Evolutionary conservation across 2,113 vertebrate genomes (phyloP), one percentile per base, ranked within the genome.

Genomic region (Stegastes partitus): DNA sequence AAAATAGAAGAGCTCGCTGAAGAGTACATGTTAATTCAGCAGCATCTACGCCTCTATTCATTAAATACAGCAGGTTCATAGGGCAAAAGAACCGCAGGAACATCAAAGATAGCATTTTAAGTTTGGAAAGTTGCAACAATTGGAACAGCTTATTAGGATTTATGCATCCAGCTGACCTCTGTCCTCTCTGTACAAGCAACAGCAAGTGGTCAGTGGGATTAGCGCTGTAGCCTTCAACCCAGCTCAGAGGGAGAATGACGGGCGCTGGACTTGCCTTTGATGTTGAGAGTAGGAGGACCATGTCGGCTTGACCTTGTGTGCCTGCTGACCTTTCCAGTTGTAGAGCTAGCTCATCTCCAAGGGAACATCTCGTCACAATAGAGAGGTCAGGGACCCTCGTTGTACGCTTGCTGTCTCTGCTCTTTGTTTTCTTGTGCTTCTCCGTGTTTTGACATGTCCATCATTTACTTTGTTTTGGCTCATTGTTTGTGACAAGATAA

Each of bases 181-280:
- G 90, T 70, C 80, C 79, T 64, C 72, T 69, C 39, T 1, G 21
- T 65, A 67, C 72, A 66, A 80, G 73, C 21, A 39, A 44, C 78
- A 67, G 83, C 55, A 49, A 85, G 70, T 21, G 53, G 82, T 77
- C 49, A 4, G 61, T 39, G 51, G 87, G 88, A 92, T 93, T 92
- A 93, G 83, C 14, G 77, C 71, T 75, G 83, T 81, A 84, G 90
- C 83, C 82, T 82, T 87, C 50, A 66, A 31, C 64, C 62, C 65
- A 28, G 68, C 79, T 90, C 79, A 75, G 62, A 84, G 55, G 53
- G 81, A 78, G 68, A 74, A 71, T 78, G 89, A 85, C 67, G 62
- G 72, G 79, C 65, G 21, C 74, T 83, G 88, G 89, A 88, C 89
- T 86, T 89, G 82, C 64, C 88, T 93, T 93, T 94, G 90, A 93